Percentiles rank a stretch among this genome's conserved stretches.
phyloP scores from a whole-genome alignment of 2,113 vertebrate genomes.

The Lycaon pictus region DNA sequence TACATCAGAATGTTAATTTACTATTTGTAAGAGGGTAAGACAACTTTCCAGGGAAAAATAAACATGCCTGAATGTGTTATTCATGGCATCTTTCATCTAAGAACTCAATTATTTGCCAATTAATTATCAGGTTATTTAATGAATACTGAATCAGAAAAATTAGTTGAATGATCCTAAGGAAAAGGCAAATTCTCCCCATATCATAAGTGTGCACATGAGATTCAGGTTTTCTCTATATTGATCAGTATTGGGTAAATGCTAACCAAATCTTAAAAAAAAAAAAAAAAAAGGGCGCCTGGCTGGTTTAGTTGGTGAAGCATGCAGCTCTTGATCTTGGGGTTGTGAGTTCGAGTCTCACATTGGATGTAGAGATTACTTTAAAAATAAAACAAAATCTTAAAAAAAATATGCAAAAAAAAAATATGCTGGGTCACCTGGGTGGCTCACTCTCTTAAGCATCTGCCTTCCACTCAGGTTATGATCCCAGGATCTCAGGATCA shows the following conservation, averaged over 20 bases:
- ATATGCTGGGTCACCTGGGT: too few relatives aligned
- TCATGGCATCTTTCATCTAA: background rate
- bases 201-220: background rate
- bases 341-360: background rate
- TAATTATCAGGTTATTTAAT: background rate
- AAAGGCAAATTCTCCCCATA: background rate
- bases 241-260: background rate
- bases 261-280: background rate
- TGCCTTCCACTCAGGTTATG: too few relatives aligned
- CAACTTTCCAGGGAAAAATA: background rate
- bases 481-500: too few relatives aligned
- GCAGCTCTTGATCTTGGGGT: background rate
- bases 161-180: background rate
- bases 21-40: background rate
- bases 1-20: background rate
- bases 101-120: constrained; percentile 3
- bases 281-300: background rate
- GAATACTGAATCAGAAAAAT: constrained; percentile 25
- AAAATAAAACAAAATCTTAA: background rate
- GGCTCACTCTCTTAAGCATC: too few relatives aligned
- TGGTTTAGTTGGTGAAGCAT: background rate
- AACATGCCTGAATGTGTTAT: background rate
- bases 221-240: background rate
- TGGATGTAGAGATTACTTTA: background rate
- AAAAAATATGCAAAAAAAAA: too few relatives aligned